Evolutionary conservation across 2,797 vertebrate genomes (phyloP).

Genomic region (Dallia pectoralis): DNA sequence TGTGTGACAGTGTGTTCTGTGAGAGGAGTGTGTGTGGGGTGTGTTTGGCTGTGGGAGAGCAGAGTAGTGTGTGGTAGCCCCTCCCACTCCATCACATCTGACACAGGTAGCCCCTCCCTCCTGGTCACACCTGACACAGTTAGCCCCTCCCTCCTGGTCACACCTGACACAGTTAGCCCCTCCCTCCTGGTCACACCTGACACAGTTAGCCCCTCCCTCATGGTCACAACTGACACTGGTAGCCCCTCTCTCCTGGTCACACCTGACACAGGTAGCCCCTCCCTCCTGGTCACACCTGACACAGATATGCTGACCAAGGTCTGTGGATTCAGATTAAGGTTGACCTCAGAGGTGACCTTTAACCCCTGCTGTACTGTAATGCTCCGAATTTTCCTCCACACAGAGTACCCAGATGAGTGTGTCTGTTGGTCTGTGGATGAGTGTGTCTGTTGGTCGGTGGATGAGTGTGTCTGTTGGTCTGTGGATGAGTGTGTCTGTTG

Average conservation of each 20-base stretch:
- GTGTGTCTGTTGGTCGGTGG: no score
- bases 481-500: background rate
- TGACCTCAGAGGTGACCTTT: background rate
- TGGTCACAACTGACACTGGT: no score
- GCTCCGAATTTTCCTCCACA: slow-evolving; percentile 36
- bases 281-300: background rate
- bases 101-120: slow-evolving; percentile 14
- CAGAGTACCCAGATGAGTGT: background rate
- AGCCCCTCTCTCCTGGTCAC: background rate
- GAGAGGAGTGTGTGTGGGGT: background rate
- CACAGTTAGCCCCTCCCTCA: no score
- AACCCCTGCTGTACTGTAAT: slow-evolving; percentile 24
- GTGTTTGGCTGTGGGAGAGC: background rate
- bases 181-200: no score
- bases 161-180: no score
- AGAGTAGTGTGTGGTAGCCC: background rate
- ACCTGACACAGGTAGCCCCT: background rate
- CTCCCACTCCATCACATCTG: slow-evolving; percentile 7
- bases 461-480: no score
- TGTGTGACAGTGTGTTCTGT: background rate
- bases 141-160: no score
- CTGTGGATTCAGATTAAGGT: background rate
- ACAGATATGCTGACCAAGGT: background rate
- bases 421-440: no score
- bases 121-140: background rate